Evolutionary conservation across 1,140 invertebrate species (phyloP).

Genomic region (Penaeus indicus): DNA sequence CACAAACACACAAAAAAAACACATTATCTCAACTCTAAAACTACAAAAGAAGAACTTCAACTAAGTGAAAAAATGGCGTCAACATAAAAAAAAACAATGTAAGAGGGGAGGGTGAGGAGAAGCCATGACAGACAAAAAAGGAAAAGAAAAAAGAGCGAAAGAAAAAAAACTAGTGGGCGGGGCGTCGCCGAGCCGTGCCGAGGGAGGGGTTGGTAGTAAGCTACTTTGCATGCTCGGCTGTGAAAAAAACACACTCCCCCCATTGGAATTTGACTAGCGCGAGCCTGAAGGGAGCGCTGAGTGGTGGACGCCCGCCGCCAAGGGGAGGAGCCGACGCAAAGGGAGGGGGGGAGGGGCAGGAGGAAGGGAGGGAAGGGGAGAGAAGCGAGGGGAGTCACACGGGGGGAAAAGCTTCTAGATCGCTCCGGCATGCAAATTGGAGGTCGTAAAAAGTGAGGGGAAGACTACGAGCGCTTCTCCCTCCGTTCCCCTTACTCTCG

Average conservation of each 20-base stretch:
- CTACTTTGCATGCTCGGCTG: slow-evolving; percentile 22
- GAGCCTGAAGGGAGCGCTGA: not conserved
- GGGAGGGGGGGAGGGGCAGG: not conserved
- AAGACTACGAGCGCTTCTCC: slow-evolving; percentile 1
- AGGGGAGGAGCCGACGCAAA: not conserved
- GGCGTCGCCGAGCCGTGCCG: no score
- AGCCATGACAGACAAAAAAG: no score
- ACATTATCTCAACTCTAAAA: no score
- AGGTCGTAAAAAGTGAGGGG: slow-evolving; percentile 49
- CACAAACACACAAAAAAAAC: no score
- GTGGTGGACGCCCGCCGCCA: not conserved
- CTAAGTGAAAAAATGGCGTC: no score
- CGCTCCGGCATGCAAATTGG: slow-evolving; percentile 46
- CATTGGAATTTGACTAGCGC: slow-evolving; percentile 21
- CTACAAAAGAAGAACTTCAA: no score
- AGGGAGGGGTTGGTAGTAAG: not conserved
- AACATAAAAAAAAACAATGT: no score
- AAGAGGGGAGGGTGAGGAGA: no score
- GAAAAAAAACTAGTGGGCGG: not conserved
- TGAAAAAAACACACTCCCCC: not conserved
- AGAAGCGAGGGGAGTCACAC: not conserved
- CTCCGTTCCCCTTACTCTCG: no score
- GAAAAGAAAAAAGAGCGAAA: no score
- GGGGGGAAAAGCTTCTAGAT: slow-evolving; percentile 3
- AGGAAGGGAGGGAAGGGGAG: not conserved